Evolutionary conservation across 2,888 invertebrate species (phyloP).

Genomic region (Pediacus dermestoides): DNA sequence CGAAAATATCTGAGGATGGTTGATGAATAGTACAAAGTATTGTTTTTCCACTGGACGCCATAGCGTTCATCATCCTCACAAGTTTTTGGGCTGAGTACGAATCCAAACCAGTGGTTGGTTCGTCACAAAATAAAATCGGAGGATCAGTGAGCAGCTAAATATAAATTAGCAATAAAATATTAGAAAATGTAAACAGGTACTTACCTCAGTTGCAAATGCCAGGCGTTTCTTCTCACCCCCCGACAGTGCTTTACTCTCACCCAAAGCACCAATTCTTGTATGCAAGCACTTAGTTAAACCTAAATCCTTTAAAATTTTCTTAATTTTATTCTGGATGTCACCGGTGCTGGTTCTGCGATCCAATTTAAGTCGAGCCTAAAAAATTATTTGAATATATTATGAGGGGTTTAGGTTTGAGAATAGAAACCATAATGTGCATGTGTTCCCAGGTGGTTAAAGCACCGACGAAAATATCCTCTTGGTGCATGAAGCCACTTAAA

Average conservation of each 20-base stretch:
- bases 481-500: conserved; percentile 86
- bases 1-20: conserved; percentile 83
- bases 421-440: conserved; percentile 76
- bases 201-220: conserved; percentile 88
- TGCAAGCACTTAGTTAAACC: conserved; percentile 68
- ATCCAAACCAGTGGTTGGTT: conserved; percentile 92
- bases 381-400: conserved; percentile 10
- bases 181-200: conserved; percentile 12
- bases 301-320: conserved; percentile 67
- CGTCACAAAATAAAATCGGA: conserved; percentile 88
- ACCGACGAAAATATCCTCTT: conserved; percentile 85
- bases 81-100: conserved; percentile 89
- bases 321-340: conserved; percentile 65
- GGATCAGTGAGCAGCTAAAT: conserved; percentile 82
- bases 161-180: conserved; percentile 15
- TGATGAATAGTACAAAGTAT: conserved; percentile 93
- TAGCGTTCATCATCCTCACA: conserved; percentile 64
- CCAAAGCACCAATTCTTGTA: conserved; percentile 74
- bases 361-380: conserved; percentile 74
- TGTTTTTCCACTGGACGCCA: conserved; percentile 75
- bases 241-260: conserved; percentile 76
- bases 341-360: conserved; percentile 62
- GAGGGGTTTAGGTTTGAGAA: background rate
- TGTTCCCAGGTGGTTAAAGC: conserved; percentile 85
- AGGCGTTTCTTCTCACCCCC: conserved; percentile 92